These are phyloP conservation scores for Myrmophylax atrothorax DNA, from an alignment of 2,113 vertebrate genomes.

Conservation along the genomic window DNA sequence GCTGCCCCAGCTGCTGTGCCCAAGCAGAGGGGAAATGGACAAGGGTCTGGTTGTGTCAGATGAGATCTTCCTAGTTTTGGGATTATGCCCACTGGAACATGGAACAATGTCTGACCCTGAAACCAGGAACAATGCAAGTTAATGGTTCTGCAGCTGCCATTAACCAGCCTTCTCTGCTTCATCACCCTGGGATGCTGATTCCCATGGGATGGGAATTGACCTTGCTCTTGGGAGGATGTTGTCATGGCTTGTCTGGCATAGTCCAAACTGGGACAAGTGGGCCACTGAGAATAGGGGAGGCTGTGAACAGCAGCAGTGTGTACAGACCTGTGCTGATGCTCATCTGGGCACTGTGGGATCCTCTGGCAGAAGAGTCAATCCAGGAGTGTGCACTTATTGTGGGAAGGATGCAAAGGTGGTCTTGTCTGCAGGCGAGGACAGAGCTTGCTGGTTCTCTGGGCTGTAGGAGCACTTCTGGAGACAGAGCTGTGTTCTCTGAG, in stretches of 20 bases:
- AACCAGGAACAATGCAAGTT: neutral
- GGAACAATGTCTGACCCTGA: neutral
- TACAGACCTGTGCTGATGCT: neutral
- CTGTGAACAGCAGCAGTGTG: neutral
- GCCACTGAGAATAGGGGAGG: neutral
- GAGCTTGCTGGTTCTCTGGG: neutral
- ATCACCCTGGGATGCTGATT: neutral
- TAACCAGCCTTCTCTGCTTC: neutral
- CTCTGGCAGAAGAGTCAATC: neutral
- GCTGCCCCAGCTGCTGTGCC: neutral
- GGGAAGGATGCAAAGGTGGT: neutral
- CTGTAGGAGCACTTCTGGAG: neutral
- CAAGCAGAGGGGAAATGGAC: neutral
- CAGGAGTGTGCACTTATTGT: neutral
- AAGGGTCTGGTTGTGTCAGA: neutral
- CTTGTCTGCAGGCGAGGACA: neutral
- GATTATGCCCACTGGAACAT: neutral
- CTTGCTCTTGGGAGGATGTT: neutral
- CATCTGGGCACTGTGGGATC: neutral
- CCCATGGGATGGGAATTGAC: neutral
- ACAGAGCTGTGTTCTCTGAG: neutral
- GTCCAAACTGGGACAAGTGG: neutral
- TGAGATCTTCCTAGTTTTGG: neutral
- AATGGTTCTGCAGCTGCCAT: neutral
- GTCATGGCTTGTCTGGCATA: neutral